Conservation (phyloP, 2,888 invertebrate genomes). For the Drosophila pullipes region DNA sequence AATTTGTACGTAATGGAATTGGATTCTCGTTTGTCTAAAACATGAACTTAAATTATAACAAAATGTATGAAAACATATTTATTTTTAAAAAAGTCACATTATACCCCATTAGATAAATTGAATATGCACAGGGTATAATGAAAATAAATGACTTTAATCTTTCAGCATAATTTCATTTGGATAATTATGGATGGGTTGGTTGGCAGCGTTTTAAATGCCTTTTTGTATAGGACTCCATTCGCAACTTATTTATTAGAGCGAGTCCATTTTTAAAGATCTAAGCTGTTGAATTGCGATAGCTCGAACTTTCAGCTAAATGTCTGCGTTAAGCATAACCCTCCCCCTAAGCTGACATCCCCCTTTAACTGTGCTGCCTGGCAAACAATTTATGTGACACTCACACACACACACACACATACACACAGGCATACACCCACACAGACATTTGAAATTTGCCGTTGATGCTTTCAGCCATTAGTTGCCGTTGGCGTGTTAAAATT, state of each 20-base stretch:
- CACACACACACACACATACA: neutral
- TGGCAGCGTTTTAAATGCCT: constrained; percentile 46
- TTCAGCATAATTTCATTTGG: constrained; percentile 64
- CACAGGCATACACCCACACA: neutral
- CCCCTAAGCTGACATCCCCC: neutral
- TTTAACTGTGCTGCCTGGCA: constrained; percentile 30
- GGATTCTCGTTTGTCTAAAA: neutral
- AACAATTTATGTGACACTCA: constrained; percentile 45
- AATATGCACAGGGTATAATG: neutral
- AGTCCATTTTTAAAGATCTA: constrained; percentile 22
- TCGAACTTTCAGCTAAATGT: constrained; percentile 30
- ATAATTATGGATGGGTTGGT: constrained; percentile 65
- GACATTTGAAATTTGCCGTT: constrained; percentile 38
- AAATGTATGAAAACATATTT: neutral
- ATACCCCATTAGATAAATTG: constrained; percentile 35
- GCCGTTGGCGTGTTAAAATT: constrained; percentile 23
- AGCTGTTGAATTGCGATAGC: constrained; percentile 22
- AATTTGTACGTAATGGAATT: neutral
- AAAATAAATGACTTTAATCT: constrained; percentile 71
- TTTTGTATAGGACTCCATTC: constrained; percentile 35
- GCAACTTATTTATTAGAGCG: constrained; percentile 62
- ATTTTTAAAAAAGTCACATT: neutral
- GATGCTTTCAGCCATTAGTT: constrained; percentile 47
- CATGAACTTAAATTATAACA: neutral
- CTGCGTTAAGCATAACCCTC: constrained; percentile 11